These are phyloP conservation scores for Petrolisthes manimaculis DNA, from an alignment of 2,888 invertebrate genomes.

Conservation along the genomic window DNA sequence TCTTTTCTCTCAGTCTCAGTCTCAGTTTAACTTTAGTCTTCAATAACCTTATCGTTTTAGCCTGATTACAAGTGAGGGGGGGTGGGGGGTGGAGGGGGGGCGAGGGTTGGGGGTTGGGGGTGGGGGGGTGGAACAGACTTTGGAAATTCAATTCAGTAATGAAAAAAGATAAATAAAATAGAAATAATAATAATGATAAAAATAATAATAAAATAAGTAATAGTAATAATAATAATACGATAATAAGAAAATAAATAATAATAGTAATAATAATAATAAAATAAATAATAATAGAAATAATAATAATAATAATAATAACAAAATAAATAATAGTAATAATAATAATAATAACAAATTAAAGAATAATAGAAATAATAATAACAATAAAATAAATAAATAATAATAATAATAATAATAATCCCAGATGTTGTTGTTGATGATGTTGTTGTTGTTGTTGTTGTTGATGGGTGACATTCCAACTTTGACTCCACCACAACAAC, in stretches of 20 bases:
- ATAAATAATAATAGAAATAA: not conserved
- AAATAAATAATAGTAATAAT: too few relatives aligned
- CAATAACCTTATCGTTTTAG: not conserved
- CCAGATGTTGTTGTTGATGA: too few relatives aligned
- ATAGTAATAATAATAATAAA: not conserved
- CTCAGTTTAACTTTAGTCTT: not conserved
- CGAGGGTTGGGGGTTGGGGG: not conserved
- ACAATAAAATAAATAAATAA: too few relatives aligned
- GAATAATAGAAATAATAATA: too few relatives aligned
- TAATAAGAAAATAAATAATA: not conserved
- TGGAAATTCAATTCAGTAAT: too few relatives aligned
- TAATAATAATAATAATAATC: too few relatives aligned
- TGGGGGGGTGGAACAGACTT: not conserved
- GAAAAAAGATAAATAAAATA: not conserved
- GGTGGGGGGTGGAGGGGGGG: not conserved
- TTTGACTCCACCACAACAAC: too few relatives aligned
- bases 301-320: not conserved
- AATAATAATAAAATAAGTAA: too few relatives aligned
- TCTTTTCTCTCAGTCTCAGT: not conserved
- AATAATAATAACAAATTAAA: too few relatives aligned
- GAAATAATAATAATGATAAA: too few relatives aligned
- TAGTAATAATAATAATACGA: not conserved
- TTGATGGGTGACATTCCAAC: too few relatives aligned
- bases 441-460: too few relatives aligned
- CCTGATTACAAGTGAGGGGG: not conserved